These are phyloP conservation scores for Pseudomyrmex dendroicus DNA, from an alignment of 1,140 invertebrate species.

Conservation along the genomic window DNA sequence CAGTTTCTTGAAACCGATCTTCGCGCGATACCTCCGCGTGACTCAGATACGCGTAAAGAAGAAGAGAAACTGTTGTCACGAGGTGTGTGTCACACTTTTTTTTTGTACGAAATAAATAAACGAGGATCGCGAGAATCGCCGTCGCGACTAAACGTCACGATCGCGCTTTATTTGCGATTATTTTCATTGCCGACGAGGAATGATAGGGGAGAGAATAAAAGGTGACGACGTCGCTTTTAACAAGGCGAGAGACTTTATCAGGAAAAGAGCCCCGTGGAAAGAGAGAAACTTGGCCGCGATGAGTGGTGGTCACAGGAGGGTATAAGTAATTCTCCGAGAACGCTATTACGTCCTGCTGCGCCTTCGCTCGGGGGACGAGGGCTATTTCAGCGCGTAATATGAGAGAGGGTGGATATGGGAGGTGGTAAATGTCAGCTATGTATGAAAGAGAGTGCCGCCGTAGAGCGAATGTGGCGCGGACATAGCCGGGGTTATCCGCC, in stretches of 20 bases:
- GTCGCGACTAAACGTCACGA: slow-evolving; percentile 2
- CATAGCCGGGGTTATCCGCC: slow-evolving; percentile 53
- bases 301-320: slow-evolving; percentile 71
- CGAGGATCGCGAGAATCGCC: no score
- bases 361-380: slow-evolving; percentile 73
- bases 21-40: no score
- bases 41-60: no score
- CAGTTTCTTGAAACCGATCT: no score
- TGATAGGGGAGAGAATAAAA: no score
- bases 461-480: slow-evolving; percentile 47
- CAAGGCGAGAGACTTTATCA: slow-evolving; percentile 57
- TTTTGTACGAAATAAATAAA: neutral
- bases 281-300: slow-evolving; percentile 75
- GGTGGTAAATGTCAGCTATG: slow-evolving; percentile 76
- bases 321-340: slow-evolving; percentile 79
- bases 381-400: slow-evolving; percentile 77
- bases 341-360: slow-evolving; percentile 76
- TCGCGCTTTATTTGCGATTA: slow-evolving; percentile 43
- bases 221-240: slow-evolving; percentile 45
- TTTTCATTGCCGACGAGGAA: slow-evolving; percentile 1
- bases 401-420: slow-evolving; percentile 66
- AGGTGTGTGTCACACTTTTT: no score
- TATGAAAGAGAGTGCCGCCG: slow-evolving; percentile 64
- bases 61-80: neutral
- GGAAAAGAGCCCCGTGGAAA: slow-evolving; percentile 43